Evolutionary conservation across 1,140 invertebrate species (phyloP).

Genomic region (Diorhabda carinulata): DNA sequence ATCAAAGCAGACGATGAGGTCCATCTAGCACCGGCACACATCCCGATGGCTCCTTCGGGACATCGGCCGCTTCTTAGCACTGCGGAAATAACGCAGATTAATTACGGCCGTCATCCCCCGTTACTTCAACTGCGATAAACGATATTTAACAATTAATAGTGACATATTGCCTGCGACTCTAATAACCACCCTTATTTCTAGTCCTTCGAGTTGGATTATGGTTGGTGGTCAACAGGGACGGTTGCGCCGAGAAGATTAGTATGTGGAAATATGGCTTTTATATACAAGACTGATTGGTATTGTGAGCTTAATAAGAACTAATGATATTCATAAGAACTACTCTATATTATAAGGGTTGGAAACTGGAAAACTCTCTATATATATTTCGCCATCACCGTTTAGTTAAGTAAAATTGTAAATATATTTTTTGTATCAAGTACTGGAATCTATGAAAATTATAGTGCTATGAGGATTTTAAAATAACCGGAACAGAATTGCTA

Average conservation of each 20-base stretch:
- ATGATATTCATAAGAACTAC: too few species aligned
- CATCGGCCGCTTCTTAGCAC: slow-evolving; percentile 39
- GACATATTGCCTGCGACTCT: slow-evolving; percentile 41
- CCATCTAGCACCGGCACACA: slow-evolving; percentile 17
- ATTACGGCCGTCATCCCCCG: slow-evolving; percentile 47
- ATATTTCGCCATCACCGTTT: too few species aligned
- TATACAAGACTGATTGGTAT: too few species aligned
- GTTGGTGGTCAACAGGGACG: slow-evolving; percentile 14
- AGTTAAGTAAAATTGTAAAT: too few species aligned
- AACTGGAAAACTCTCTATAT: too few species aligned
- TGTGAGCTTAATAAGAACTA: too few species aligned
- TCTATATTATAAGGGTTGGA: too few species aligned
- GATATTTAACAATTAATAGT: slow-evolving; percentile 48
- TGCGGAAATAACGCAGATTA: slow-evolving; percentile 48
- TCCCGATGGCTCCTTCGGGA: slow-evolving; percentile 44
- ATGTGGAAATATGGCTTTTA: neutral
- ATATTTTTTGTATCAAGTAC: too few species aligned
- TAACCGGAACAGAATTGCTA: too few species aligned
- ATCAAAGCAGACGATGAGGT: slow-evolving; percentile 12
- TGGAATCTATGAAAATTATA: too few species aligned
- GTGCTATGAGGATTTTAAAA: too few species aligned
- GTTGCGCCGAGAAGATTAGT: neutral
- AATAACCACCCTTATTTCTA: slow-evolving; percentile 34
- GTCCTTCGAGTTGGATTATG: slow-evolving; percentile 34
- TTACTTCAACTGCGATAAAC: slow-evolving; percentile 46